A percentile compares a stretch with the other conserved stretches of the same genome.
Conservation (phyloP, 2,113 vertebrate genomes). For the Scortum barcoo region DNA sequence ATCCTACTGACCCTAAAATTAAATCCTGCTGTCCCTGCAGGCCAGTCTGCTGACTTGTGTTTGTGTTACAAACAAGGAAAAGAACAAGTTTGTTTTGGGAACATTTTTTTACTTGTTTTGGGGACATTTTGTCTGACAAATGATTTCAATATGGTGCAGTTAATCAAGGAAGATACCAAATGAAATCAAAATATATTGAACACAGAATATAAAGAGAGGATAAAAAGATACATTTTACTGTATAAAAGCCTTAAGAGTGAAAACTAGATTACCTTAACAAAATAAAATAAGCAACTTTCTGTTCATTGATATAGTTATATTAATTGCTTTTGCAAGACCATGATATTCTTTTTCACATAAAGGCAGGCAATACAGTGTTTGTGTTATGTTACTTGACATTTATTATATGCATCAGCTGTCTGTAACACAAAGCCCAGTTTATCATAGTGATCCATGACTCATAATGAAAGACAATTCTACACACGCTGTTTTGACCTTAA, state of each 20-base stretch:
- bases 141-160: background rate
- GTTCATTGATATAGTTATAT: background rate
- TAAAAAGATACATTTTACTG: background rate
- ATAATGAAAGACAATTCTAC: background rate
- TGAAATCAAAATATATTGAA: background rate
- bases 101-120: slow-evolving; percentile 17
- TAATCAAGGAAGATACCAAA: background rate
- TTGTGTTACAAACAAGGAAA: slow-evolving; percentile 31
- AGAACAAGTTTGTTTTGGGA: background rate
- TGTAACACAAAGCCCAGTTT: slow-evolving; percentile 3
- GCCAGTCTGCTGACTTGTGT: slow-evolving; percentile 2
- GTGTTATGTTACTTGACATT: background rate
- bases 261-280: background rate
- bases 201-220: background rate
- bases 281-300: background rate
- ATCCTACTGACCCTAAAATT: background rate
- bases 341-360: background rate
- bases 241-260: background rate
- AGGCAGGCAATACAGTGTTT: background rate
- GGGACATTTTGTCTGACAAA: slow-evolving; percentile 8
- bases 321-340: background rate
- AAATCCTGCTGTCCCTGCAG: background rate
- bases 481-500: background rate
- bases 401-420: background rate
- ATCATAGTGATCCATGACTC: background rate